phyloP scores from a whole-genome alignment of 2,113 vertebrate species.

The Lasiurus cinereus region DNA sequence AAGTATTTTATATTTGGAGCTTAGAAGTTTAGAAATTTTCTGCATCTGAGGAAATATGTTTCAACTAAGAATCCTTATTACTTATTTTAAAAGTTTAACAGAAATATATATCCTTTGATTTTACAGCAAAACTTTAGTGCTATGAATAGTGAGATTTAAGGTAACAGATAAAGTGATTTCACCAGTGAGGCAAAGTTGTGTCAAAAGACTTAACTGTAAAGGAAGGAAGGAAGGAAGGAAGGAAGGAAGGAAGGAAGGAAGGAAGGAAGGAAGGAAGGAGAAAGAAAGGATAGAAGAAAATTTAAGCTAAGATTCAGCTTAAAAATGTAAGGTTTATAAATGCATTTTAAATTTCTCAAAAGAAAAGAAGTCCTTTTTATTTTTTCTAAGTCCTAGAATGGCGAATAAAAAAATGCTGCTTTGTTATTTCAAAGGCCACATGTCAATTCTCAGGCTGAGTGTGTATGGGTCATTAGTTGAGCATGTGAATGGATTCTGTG shows the following conservation, averaged over 20 bases:
- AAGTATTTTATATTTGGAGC: slow-evolving; percentile 21
- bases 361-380: neutral
- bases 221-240: no score
- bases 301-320: neutral
- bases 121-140: neutral
- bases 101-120: slow-evolving; percentile 19
- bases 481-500: neutral
- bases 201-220: neutral
- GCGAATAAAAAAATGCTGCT: neutral
- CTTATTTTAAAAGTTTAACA: slow-evolving; percentile 17
- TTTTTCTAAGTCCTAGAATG: neutral
- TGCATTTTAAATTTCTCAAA: slow-evolving; percentile 12
- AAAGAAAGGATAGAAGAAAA: no score
- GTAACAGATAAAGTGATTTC: neutral
- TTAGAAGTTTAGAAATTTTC: neutral
- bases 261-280: no score
- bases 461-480: neutral
- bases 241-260: neutral
- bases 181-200: neutral
- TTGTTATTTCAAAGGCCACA: neutral
- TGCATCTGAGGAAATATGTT: neutral
- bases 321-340: neutral
- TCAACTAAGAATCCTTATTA: neutral
- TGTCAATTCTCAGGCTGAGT: neutral
- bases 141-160: neutral